Conservation (phyloP, 2,888 invertebrate species). For the Euplagia quadripunctaria region DNA sequence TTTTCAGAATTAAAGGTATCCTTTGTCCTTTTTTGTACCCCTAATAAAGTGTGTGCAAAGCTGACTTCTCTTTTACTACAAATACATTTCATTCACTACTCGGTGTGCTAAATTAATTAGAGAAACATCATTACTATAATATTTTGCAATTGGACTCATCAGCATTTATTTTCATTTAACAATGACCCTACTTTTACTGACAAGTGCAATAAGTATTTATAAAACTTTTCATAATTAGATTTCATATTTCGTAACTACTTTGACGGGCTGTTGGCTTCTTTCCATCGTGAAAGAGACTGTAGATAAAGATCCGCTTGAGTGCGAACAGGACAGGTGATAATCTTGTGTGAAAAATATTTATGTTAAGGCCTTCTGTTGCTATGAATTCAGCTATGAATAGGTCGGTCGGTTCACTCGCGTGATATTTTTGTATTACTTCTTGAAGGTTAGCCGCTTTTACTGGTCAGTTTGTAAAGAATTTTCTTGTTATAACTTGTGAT, state of each 20-base stretch:
- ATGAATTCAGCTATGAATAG: slow-evolving; percentile 81
- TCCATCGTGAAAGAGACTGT: slow-evolving; percentile 77
- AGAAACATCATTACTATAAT: neutral
- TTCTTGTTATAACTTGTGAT: slow-evolving; percentile 46
- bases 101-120: too few species aligned
- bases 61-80: too few species aligned
- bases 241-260: slow-evolving; percentile 84
- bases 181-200: slow-evolving; percentile 49
- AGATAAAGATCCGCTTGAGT: slow-evolving; percentile 70
- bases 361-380: slow-evolving; percentile 83
- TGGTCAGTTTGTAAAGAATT: slow-evolving; percentile 43
- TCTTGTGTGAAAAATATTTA: slow-evolving; percentile 86
- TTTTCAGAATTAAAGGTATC: too few species aligned
- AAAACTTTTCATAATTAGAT: slow-evolving; percentile 77
- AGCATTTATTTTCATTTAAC: slow-evolving; percentile 39
- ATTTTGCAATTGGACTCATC: slow-evolving; percentile 19
- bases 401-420: slow-evolving; percentile 65
- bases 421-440: slow-evolving; percentile 74
- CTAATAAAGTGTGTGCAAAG: too few species aligned
- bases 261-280: slow-evolving; percentile 72
- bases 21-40: too few species aligned
- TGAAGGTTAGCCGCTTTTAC: slow-evolving; percentile 76
- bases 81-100: too few species aligned
- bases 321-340: slow-evolving; percentile 80
- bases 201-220: slow-evolving; percentile 57